Conservation (phyloP, 2,888 invertebrate species). For the Steinernema scapterisci region DNA sequence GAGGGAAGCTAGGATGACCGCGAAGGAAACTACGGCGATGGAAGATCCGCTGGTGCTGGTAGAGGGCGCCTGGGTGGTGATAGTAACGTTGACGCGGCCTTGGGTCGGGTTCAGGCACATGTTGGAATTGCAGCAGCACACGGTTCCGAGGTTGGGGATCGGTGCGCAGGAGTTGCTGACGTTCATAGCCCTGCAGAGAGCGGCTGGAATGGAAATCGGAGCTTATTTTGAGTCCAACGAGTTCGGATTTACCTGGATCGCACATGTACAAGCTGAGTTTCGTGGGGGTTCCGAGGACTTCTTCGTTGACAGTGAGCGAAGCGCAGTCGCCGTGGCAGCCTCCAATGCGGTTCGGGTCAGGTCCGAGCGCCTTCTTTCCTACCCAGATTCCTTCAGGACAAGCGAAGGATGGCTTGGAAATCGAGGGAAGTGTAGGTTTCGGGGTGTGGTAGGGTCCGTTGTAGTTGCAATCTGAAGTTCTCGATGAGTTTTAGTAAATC, state of each 20-base stretch:
- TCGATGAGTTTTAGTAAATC: too few species aligned
- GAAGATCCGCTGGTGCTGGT: background rate
- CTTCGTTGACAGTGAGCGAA: background rate
- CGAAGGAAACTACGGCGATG: background rate
- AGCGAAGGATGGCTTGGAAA: background rate
- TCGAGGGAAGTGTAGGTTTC: background rate
- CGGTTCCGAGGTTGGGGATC: background rate
- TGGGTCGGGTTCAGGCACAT: conserved; percentile 5
- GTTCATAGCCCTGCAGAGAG: background rate
- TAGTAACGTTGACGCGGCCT: background rate
- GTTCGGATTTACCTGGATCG: background rate
- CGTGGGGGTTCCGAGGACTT: background rate
- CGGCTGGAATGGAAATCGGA: background rate
- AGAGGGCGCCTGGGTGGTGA: background rate
- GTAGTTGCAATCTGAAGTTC: background rate
- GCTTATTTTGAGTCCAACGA: too few species aligned
- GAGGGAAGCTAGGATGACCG: background rate
- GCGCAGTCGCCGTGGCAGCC: conserved; percentile 30
- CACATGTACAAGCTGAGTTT: background rate
- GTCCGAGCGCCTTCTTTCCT: background rate
- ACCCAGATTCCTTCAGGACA: conserved; percentile 35
- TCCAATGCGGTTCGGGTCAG: conserved; percentile 2
- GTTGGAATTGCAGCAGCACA: conserved; percentile 9
- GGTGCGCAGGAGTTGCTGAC: background rate
- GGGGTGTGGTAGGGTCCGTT: background rate